phyloP scores from a whole-genome alignment of 1,140 invertebrate genomes.

The Pristionchus pacificus region DNA sequence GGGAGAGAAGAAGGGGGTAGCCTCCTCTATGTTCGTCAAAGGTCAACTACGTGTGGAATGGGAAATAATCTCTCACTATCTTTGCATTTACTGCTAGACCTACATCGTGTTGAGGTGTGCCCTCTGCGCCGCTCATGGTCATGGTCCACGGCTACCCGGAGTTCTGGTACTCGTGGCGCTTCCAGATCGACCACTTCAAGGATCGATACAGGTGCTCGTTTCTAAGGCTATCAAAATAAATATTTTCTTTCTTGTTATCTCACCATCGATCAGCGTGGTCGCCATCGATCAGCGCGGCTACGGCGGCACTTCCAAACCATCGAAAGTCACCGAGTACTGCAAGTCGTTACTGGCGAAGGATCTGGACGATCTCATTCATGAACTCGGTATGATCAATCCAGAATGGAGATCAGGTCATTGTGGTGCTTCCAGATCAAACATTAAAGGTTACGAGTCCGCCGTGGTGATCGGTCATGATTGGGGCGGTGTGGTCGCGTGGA shows the following conservation, averaged over 20 bases:
- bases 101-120: too few species aligned
- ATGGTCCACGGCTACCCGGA: slow-evolving; percentile 62
- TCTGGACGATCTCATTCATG: slow-evolving; percentile 68
- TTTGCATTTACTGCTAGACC: too few species aligned
- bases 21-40: too few species aligned
- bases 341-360: slow-evolving; percentile 68
- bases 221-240: background rate
- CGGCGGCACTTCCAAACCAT: slow-evolving; percentile 75
- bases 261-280: slow-evolving; percentile 62
- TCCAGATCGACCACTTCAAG: slow-evolving; percentile 59
- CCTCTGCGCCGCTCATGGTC: slow-evolving; percentile 59
- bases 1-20: too few species aligned
- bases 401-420: too few species aligned
- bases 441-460: slow-evolving; percentile 44
- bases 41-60: too few species aligned
- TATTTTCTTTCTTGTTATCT: background rate
- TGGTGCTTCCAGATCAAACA: too few species aligned
- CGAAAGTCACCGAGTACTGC: slow-evolving; percentile 65
- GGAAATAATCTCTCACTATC: too few species aligned
- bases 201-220: slow-evolving; percentile 34
- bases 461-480: slow-evolving; percentile 75
- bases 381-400: slow-evolving; percentile 40
- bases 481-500: slow-evolving; percentile 73
- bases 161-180: slow-evolving; percentile 62
- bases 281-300: slow-evolving; percentile 77